phyloP scores from a whole-genome alignment of 2,797 vertebrate genomes.

The Botia kubotai region DNA sequence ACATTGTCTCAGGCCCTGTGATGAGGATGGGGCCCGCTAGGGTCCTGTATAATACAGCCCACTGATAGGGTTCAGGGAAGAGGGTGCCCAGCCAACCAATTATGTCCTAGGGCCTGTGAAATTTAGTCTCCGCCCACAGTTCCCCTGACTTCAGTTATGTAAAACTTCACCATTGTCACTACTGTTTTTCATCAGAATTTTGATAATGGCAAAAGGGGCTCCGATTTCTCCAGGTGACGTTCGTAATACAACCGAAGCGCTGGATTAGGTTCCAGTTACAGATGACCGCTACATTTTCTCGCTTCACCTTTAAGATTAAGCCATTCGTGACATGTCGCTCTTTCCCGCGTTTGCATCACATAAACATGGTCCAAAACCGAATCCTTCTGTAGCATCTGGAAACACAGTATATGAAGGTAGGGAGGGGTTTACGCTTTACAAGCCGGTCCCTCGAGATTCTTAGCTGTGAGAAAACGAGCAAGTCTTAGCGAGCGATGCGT shows the following conservation, averaged over 20 bases:
- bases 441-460: neutral
- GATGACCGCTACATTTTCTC: neutral
- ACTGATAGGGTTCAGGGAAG: no score
- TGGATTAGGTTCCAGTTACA: conserved; percentile 13
- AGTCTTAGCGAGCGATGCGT: neutral
- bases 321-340: neutral
- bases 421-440: neutral
- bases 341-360: conserved; percentile 19
- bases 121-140: no score
- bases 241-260: conserved; percentile 5
- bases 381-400: conserved; percentile 17
- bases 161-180: no score
- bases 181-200: neutral
- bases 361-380: neutral
- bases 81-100: neutral
- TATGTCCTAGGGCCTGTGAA: neutral
- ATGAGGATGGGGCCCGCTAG: neutral
- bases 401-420: neutral
- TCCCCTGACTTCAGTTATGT: no score
- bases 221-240: neutral
- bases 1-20: neutral
- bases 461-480: conserved; percentile 28
- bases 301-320: neutral
- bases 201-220: neutral
- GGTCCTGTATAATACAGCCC: neutral